Evolutionary conservation across 2,888 invertebrate genomes (phyloP), one percentile per base, ranked within the genome.

Genomic region (Leptinotarsa juncta): DNA sequence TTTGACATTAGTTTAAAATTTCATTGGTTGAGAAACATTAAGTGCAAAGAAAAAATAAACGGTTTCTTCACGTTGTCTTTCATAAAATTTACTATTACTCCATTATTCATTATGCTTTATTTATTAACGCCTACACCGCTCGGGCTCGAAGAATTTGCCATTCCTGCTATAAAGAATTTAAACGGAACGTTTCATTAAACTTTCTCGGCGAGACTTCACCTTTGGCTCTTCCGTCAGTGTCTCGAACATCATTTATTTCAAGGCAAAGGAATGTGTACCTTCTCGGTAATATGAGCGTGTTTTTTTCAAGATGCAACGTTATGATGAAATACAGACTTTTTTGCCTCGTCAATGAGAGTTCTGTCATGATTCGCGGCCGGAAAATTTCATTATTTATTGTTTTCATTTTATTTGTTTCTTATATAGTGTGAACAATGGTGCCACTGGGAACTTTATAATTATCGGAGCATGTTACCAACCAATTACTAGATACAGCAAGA

Each of bases 211-310:
- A 20, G 4, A 57, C 55, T 20, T 57, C 20, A 57, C 57, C 57
- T 23, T 57, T 57, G 20, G 57, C 57, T 57, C 57, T 57, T 23
- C 23, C 57, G 23, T 57, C 57, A 57, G 57, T 23, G 57, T 57
- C 57, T 57, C 23, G 57, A 12, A 23, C 57, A 57, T 3, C 1
- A 15, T 51, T 51, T n/a, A 51, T n/a, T 15, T 53, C 14, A 23
- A 57, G 57, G 57, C 20, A 23, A 20, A 23, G 57, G 16, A 57
- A 57, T 57, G 12, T 57, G 18, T 20, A 57, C 57, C 42, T 3
- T 42, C 42, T 42, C 23, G 20, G 20, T 23, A 57, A 20, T 57
- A 23, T 57, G 15, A 23, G 23, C 57, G 4, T 57, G 42, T 42
- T 10, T 42, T 32, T 57, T 23, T 14, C 57, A 23, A 14, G 57